A percentile compares a stretch with the other conserved stretches of the same genome.
Conservation (phyloP, 2,888 invertebrate species). For the Abrostola triplasia region DNA sequence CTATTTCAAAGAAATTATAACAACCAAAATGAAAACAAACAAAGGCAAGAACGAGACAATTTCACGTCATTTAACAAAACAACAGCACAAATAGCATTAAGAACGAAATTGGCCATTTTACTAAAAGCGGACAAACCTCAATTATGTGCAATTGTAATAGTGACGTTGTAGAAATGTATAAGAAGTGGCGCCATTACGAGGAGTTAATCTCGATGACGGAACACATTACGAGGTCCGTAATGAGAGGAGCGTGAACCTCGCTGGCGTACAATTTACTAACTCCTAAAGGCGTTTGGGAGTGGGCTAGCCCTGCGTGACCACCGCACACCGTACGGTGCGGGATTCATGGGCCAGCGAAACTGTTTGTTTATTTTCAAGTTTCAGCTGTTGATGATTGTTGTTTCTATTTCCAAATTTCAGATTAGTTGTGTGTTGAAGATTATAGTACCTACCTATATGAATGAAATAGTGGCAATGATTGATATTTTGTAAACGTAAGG, state of each 20-base stretch:
- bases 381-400: no score
- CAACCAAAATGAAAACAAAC: constrained; percentile 29
- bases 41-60: constrained; percentile 66
- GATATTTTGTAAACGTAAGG: no score
- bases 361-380: background rate
- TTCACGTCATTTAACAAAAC: constrained; percentile 66
- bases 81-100: constrained; percentile 75
- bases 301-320: constrained; percentile 38
- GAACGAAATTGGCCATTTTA: constrained; percentile 84
- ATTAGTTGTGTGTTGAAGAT: no score
- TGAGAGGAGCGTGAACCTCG: constrained; percentile 83
- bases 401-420: no score
- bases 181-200: constrained; percentile 80
- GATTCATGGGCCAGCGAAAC: constrained; percentile 7
- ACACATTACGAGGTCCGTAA: constrained; percentile 82
- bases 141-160: constrained; percentile 84
- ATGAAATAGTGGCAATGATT: no score
- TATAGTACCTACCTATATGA: no score
- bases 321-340: background rate
- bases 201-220: constrained; percentile 88
- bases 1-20: constrained; percentile 33
- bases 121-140: constrained; percentile 86
- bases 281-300: constrained; percentile 79
- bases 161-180: constrained; percentile 81
- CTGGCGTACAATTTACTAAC: constrained; percentile 79